Conservation (phyloP, 2,888 invertebrate species). For the Xestia xanthographa region DNA sequence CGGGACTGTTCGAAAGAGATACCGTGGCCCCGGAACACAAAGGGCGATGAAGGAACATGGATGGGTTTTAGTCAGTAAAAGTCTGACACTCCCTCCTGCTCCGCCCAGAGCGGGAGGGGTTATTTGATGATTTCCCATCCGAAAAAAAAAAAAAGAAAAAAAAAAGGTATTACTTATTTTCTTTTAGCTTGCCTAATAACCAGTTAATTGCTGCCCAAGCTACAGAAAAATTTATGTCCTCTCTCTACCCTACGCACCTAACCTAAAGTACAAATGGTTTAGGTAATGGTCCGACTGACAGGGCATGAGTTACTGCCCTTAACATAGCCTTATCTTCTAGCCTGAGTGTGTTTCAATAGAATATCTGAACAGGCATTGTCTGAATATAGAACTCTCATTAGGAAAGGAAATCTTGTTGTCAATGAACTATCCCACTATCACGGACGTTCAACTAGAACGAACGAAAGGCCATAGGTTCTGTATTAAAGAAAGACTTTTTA, state of each 20-base stretch:
- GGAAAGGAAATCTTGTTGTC: not conserved
- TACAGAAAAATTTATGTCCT: conserved; percentile 11
- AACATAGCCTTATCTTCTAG: conserved; percentile 59
- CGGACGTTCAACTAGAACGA: not conserved
- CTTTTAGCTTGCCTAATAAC: not conserved
- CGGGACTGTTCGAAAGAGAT: too few relatives aligned
- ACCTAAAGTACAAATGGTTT: conserved; percentile 51
- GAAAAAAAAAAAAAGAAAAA: too few relatives aligned
- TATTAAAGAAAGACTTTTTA: too few relatives aligned
- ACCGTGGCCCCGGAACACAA: too few relatives aligned
- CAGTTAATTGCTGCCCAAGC: not conserved
- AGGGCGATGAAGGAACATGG: too few relatives aligned
- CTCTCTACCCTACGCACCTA: conserved; percentile 9
- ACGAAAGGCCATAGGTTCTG: too few relatives aligned
- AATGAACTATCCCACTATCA: too few relatives aligned
- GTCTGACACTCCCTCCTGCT: too few relatives aligned
- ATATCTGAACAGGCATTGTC: conserved; percentile 29
- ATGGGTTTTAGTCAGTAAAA: too few relatives aligned
- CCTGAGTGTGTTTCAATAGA: conserved; percentile 59
- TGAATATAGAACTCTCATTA: conserved; percentile 24
- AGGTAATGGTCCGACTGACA: conserved; percentile 64
- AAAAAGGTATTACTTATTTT: not conserved
- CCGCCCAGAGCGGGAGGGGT: too few relatives aligned
- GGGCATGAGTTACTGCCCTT: conserved; percentile 60
- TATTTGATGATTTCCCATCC: too few relatives aligned